Evolutionary conservation across 2,888 invertebrate species (phyloP).

Genomic region (Willowsia nigromaculata): DNA sequence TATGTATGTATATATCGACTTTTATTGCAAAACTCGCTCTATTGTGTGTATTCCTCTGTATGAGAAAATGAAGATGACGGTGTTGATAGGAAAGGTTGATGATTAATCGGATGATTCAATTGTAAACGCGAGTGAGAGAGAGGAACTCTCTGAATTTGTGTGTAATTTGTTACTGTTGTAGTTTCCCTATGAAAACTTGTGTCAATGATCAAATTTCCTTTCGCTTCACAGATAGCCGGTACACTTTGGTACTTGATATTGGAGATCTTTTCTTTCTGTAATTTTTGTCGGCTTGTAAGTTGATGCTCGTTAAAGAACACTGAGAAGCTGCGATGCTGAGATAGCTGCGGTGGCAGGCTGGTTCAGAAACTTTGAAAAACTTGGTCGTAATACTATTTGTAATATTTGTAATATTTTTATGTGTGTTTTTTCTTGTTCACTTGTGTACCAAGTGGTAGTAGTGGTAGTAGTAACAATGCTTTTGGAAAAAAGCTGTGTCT

Average conservation of each 20-base stretch:
- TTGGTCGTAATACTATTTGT: not conserved
- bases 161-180: not conserved
- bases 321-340: not conserved
- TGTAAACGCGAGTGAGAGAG: not conserved
- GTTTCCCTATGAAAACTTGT: not conserved
- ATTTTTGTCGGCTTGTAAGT: not conserved
- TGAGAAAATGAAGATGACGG: not conserved
- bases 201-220: not conserved
- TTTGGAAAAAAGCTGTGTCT: not conserved
- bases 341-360: no score
- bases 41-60: not conserved
- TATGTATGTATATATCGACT: not conserved
- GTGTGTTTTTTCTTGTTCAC: not conserved
- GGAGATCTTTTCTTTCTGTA: not conserved
- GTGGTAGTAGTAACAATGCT: not conserved
- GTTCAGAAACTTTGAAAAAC: no score
- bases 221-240: not conserved
- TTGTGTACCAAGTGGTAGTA: not conserved
- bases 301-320: not conserved
- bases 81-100: constrained; percentile 7
- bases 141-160: not conserved
- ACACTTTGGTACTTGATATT: not conserved
- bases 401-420: not conserved
- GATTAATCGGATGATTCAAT: constrained; percentile 50
- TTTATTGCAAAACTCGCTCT: not conserved